phyloP scores from a whole-genome alignment of 2,888 invertebrate species.

The Drosophila mulleri region DNA sequence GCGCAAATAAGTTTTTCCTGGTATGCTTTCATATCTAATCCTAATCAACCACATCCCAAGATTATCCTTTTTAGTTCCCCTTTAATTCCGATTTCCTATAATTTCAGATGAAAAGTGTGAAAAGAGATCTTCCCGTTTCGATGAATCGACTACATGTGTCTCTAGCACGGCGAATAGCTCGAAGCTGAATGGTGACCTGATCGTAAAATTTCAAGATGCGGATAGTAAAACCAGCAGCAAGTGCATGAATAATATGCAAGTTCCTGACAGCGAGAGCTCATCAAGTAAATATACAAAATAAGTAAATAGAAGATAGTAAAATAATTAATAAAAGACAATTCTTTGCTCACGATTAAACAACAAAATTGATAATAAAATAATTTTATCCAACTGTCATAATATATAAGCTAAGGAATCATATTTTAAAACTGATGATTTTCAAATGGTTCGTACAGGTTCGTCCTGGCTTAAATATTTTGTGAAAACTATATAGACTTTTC shows the following conservation, averaged over 20 bases:
- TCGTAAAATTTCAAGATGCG: conserved; percentile 28
- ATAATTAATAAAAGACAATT: not conserved
- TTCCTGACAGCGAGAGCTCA: conserved; percentile 36
- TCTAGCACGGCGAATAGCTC: conserved; percentile 13
- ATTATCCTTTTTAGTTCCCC: too few relatives aligned
- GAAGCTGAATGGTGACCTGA: conserved; percentile 23
- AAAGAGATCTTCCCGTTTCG: conserved; percentile 14
- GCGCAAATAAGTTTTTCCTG: not conserved
- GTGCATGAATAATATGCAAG: conserved; percentile 28
- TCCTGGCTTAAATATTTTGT: too few relatives aligned
- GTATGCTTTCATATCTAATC: too few relatives aligned
- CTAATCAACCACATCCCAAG: not conserved
- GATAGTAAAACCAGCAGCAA: conserved; percentile 33
- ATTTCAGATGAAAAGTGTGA: conserved; percentile 46
- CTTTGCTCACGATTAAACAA: not conserved
- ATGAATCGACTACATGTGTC: conserved; percentile 16
- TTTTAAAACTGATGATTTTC: too few relatives aligned
- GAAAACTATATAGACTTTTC: too few relatives aligned
- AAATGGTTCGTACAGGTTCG: too few relatives aligned
- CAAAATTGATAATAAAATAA: too few relatives aligned
- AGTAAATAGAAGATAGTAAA: not conserved
- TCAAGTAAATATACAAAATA: conserved; percentile 45
- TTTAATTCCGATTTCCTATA: not conserved
- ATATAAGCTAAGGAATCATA: too few relatives aligned
- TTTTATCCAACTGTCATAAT: too few relatives aligned